Base-by-base conservation (phyloP, 2,113 vertebrate species). In the Tamias sibiricus region DNA sequence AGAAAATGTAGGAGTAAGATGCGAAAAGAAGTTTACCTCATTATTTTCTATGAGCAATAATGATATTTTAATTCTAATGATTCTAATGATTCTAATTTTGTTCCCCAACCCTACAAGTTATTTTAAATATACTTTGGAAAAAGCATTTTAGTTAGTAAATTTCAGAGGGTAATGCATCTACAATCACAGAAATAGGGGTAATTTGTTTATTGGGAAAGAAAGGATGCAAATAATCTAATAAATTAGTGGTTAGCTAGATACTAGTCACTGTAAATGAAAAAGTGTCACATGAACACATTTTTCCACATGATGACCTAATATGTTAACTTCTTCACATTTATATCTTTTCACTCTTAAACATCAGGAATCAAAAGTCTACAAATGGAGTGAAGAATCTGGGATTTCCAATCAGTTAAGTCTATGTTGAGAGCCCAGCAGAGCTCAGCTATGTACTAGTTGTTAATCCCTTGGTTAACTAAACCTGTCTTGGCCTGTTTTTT, bases 261-360 rank as follows among this genome's bases (percentile, higher is more conserved):
- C 16, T 91, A 59, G 16, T 42, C 32, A 66, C 76, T 57, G n/a
- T 91, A 68, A 77, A 77, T 52, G 62, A 20, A 44, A 90, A 81
- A 77, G 44, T 13, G 4, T 49, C n/a, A 47, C 24, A 81, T n/a
- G 81, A 32, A 12, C 5, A 86, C 1, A 2, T 81, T 94, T 85
- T 69, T 8, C 54, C 71, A 30, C 44, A n/a, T 13, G 4, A 16
- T 88, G 66, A n/a, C 47, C 30, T 54, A 40, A 28, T 14, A 81
- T 62, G 17, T 28, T 69, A 82, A 66, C 92, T 92, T 28, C 42
- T 83, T 97, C 30, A 49, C 49, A 64, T 69, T 94, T 77, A 37
- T 24, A 69, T 12, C 11, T 62, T 94, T 59, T 89, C 24, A 89
- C 28, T 74, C 40, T 44, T 75, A 85, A 83, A 66, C 4, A 79